Evolutionary conservation across 1,140 invertebrate genomes (phyloP).

Genomic region (Lucilia cuprina): DNA sequence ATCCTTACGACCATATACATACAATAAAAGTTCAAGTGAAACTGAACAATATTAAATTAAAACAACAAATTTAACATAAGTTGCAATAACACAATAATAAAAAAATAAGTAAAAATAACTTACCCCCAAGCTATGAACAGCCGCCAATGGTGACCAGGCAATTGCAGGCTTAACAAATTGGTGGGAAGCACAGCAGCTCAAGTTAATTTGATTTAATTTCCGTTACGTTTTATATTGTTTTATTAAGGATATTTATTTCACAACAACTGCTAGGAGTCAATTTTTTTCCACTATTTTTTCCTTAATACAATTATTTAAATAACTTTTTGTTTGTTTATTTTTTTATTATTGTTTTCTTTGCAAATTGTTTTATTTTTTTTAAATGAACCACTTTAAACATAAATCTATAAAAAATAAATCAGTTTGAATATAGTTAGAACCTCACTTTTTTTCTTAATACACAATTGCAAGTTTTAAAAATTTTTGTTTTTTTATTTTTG

Average conservation of each 20-base stretch:
- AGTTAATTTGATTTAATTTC: conserved; percentile 4
- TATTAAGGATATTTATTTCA: neutral
- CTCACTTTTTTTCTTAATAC: too few relatives aligned
- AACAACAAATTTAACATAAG: neutral
- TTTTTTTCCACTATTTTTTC: neutral
- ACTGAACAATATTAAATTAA: neutral
- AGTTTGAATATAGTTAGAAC: too few relatives aligned
- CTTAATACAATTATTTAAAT: neutral
- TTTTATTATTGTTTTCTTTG: neutral
- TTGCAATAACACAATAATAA: neutral
- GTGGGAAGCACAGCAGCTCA: neutral
- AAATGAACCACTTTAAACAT: neutral
- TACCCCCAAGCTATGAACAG: neutral
- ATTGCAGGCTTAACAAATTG: neutral
- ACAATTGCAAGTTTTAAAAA: too few relatives aligned
- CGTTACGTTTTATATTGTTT: neutral
- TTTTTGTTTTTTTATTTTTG: too few relatives aligned
- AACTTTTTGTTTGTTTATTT: neutral
- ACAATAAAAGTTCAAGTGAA: neutral
- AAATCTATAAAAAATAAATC: too few relatives aligned
- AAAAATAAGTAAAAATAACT: neutral
- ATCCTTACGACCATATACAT: neutral
- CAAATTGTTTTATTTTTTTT: neutral
- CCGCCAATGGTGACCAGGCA: neutral
- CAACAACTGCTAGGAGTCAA: neutral